phyloP scores from a whole-genome alignment of 2,113 vertebrate species.

The Trachemys scripta region DNA sequence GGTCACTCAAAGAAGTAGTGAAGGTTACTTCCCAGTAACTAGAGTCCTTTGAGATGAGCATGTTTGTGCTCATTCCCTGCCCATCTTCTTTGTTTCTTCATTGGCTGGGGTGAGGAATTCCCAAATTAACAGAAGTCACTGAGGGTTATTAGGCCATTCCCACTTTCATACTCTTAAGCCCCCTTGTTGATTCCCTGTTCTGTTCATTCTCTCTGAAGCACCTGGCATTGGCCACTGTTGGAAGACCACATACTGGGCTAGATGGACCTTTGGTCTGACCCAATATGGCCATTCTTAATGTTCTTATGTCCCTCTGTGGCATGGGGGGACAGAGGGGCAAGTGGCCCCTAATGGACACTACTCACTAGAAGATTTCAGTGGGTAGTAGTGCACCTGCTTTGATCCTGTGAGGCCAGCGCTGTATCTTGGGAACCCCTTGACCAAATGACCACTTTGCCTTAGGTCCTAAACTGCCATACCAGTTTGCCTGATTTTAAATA shows the following conservation, averaged over 20 bases:
- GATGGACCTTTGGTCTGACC: no score
- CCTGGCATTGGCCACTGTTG: no score
- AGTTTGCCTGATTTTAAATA: background rate
- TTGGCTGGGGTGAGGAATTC: background rate
- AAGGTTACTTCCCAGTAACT: background rate
- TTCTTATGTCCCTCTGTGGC: background rate
- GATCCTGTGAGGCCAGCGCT: no score
- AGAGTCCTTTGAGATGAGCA: background rate
- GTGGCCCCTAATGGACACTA: background rate
- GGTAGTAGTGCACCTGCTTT: background rate
- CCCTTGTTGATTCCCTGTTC: no score
- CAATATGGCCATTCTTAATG: no score
- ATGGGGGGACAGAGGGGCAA: background rate
- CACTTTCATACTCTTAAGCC: background rate
- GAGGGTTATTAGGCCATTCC: background rate
- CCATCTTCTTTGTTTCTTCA: background rate
- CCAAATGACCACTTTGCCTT: no score
- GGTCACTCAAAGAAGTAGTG: background rate
- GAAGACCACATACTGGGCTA: no score
- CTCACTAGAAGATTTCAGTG: background rate
- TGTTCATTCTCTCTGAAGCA: no score
- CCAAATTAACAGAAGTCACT: background rate
- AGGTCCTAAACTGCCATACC: background rate
- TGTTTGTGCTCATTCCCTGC: no score
- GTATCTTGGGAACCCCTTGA: no score